Evolutionary conservation across 2,888 invertebrate genomes (phyloP).

Genomic region (Odontothrips loti): DNA sequence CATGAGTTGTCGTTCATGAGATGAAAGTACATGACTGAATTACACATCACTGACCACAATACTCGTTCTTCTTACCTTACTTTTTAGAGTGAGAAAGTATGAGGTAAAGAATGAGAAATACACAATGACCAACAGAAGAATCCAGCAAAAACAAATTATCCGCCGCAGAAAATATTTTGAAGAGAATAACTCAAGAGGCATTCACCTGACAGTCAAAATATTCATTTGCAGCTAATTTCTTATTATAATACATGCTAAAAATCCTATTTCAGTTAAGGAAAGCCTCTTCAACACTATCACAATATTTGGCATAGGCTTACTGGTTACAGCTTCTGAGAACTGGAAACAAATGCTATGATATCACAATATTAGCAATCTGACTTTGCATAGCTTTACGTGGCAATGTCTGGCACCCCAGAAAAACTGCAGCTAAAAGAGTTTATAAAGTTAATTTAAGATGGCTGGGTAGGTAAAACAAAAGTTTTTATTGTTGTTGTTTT

Average conservation of each 20-base stretch:
- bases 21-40: no score
- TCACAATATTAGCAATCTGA: conserved; percentile 8
- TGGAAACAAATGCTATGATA: background rate
- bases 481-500: background rate
- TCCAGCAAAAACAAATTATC: no score
- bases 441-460: background rate
- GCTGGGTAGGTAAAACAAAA: background rate
- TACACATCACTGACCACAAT: no score
- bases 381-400: background rate
- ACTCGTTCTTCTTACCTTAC: no score
- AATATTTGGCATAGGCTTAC: conserved; percentile 16
- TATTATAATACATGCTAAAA: background rate
- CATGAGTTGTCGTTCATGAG: no score
- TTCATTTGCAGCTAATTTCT: background rate
- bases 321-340: background rate
- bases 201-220: background rate
- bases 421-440: background rate
- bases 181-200: no score
- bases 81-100: no score
- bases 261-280: background rate
- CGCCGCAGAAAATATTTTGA: no score
- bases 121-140: no score
- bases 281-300: background rate
- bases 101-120: no score
- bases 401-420: background rate